Evolutionary conservation across 2,888 invertebrate species (phyloP), one percentile per base, ranked within the genome.

Genomic region (Margaritifera margaritifera): DNA sequence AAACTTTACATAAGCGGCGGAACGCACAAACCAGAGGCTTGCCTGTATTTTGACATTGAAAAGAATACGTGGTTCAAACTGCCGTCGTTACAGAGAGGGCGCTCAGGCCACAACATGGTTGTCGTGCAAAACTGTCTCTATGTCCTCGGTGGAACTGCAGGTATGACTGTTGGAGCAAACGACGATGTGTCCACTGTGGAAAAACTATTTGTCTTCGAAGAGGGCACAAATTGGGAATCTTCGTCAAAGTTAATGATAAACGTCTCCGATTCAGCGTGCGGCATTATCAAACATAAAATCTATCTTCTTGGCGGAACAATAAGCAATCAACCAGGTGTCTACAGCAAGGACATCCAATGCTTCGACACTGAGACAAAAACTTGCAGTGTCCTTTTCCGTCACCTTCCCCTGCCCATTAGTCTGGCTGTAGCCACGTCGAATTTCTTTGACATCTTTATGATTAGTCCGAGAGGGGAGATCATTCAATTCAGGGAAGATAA

Each of bases 1-100:
- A 73, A 79, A 58, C 79, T 84, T 51, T 81, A 77, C 62, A 63
- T 84, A 20, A 78, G 80, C 24, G 83, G 84, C 5, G 84, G 84
- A 19, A 76, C 79, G 24, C 72, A 77, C 18, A 78, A 77, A 54
- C 78, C 78, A 57, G 68, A 71, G 20, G 72, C 74, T 50, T 74
- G 80, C 15, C 74, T 74, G 60, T 72, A 74, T 61, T 84, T 75
- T 64, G 75, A 77, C 57, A 64, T 77, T 31, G 58, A 60, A 31
- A 74, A 74, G 64, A 71, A 72, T 58, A 66, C 74, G 63, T 79
- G 80, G 73, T 31, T 73, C 54, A 71, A 77, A 19, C 71, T 78
- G 52, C 70, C 69, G 58, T 73, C 67, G 24, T 72, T 66, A 60
- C 71, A 62, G 62, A 69, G 75, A 55, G 78, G 78, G 1, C 65